Conservation (phyloP, 2,888 invertebrate genomes). For the Cerceris rybyensis region DNA sequence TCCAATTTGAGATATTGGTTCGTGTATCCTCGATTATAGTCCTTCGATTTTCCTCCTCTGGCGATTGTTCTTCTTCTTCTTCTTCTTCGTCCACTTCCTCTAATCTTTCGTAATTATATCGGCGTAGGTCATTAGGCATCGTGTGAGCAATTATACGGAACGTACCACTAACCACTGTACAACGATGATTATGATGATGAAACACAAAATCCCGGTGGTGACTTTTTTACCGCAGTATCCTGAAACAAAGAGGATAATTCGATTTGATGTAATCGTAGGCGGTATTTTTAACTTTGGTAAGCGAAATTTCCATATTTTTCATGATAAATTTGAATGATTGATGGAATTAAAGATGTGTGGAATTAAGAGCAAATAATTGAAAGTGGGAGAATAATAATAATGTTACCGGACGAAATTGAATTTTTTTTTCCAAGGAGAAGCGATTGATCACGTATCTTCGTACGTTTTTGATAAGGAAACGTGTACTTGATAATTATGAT, state of each 20-base stretch:
- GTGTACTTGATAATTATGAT: no score
- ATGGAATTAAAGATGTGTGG: no score
- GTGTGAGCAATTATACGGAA: background rate
- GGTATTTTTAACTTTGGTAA: no score
- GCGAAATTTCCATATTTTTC: no score
- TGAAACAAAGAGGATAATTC: background rate
- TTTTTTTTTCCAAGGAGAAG: no score
- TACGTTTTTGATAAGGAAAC: no score
- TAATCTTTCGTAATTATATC: background rate
- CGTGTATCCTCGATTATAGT: background rate
- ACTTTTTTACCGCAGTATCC: background rate
- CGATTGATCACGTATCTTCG: no score
- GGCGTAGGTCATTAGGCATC: background rate
- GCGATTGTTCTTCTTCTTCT: background rate
- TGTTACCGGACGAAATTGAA: no score
- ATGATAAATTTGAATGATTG: no score
- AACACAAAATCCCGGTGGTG: background rate
- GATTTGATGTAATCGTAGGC: background rate
- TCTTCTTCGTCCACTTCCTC: background rate
- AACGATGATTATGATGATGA: background rate
- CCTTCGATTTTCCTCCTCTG: background rate
- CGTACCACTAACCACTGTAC: background rate
- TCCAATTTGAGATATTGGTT: background rate
- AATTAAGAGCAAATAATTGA: no score
- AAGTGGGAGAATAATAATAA: no score